phyloP scores from a whole-genome alignment of 2,113 vertebrate genomes.

The Sylvia atricapilla region DNA sequence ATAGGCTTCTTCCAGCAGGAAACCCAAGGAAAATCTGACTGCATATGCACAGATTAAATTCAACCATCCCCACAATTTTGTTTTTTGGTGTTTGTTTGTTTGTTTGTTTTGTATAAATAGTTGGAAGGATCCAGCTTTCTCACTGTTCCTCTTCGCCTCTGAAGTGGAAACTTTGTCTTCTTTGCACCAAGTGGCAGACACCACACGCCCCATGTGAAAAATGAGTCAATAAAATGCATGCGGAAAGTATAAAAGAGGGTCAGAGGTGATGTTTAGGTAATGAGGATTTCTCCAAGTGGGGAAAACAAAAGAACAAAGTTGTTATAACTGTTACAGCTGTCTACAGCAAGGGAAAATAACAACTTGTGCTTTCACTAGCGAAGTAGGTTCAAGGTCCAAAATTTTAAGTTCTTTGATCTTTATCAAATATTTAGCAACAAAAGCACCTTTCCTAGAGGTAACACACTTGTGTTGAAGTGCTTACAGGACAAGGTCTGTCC shows the following conservation, averaged over 20 bases:
- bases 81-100: too few relatives aligned
- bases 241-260: constrained; percentile 68
- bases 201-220: constrained; percentile 64
- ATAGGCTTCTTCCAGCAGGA: neutral
- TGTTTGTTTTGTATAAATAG: neutral
- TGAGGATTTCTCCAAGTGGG: constrained; percentile 55
- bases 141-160: constrained; percentile 41
- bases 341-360: neutral
- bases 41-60: neutral
- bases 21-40: neutral
- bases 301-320: constrained; percentile 65
- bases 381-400: neutral
- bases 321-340: constrained; percentile 51
- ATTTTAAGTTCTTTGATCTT: neutral
- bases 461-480: neutral
- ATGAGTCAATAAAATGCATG: constrained; percentile 68
- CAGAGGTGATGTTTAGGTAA: constrained; percentile 65
- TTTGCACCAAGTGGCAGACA: constrained; percentile 53
- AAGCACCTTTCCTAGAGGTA: neutral
- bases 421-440: neutral
- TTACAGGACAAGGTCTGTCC: neutral
- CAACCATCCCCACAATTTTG: neutral
- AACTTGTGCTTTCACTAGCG: neutral
- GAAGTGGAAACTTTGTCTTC: constrained; percentile 9
- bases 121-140: neutral